Evolutionary conservation across 2,888 invertebrate species (phyloP).

Genomic region (Xiphydria camelus): DNA sequence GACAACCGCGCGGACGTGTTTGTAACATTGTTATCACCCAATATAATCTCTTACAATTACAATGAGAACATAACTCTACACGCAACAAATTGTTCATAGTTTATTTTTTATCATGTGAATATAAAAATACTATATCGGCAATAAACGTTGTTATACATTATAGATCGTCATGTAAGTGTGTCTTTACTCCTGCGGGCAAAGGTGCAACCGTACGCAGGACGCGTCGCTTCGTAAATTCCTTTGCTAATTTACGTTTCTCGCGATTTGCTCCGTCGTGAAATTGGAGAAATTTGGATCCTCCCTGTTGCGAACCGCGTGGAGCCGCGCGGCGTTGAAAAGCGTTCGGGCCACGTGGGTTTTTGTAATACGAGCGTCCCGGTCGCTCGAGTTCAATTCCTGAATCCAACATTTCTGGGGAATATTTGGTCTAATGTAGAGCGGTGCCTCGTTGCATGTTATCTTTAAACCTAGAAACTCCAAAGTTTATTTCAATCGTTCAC

Average conservation of each 20-base stretch:
- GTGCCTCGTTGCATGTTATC: constrained; percentile 40
- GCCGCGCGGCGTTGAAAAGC: constrained; percentile 35
- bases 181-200: constrained; percentile 7
- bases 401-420: constrained; percentile 27
- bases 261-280: no score
- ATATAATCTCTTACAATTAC: neutral
- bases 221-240: no score
- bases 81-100: constrained; percentile 63
- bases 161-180: constrained; percentile 19
- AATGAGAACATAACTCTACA: constrained; percentile 9
- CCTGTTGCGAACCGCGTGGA: constrained; percentile 34
- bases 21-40: neutral
- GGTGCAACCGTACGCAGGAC: no score
- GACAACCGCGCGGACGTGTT: neutral
- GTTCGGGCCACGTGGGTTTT: constrained; percentile 38
- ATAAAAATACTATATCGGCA: constrained; percentile 63
- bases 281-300: constrained; percentile 9
- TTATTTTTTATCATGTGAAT: constrained; percentile 73
- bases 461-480: constrained; percentile 35
- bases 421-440: constrained; percentile 34
- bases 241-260: no score
- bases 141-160: constrained; percentile 66
- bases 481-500: no score
- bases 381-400: constrained; percentile 23
- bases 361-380: constrained; percentile 29